These are phyloP conservation scores for Gymnodraco acuticeps DNA, from an alignment of 2,797 vertebrate genomes.

Conservation along the genomic window DNA sequence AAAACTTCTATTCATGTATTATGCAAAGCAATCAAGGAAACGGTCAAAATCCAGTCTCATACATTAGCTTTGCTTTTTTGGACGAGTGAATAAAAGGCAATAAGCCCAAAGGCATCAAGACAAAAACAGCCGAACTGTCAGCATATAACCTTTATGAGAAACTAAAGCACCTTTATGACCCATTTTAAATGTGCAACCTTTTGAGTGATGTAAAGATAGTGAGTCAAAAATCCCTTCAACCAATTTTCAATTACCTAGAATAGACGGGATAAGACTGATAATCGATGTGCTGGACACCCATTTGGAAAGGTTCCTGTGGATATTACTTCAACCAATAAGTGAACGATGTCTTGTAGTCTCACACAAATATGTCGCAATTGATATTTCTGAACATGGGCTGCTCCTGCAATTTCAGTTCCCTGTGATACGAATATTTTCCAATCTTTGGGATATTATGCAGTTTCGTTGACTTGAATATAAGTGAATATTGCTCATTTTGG, in stretches of 20 bases:
- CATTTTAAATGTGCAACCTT: neutral
- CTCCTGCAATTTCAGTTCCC: constrained; percentile 3
- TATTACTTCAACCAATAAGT: constrained; percentile 13
- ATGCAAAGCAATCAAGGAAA: constrained; percentile 4
- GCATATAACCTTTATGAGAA: neutral
- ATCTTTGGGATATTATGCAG: constrained; percentile 33
- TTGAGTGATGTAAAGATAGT: constrained; percentile 7
- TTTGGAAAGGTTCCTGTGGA: constrained; percentile 29
- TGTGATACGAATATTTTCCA: constrained; percentile 22
- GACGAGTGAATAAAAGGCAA: constrained; percentile 1
- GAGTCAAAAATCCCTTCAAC: constrained; percentile 1
- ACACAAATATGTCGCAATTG: constrained; percentile 13
- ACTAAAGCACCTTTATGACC: neutral
- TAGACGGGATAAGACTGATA: constrained; percentile 48
- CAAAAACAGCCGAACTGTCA: neutral
- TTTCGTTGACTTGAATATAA: constrained; percentile 49
- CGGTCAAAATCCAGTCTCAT: neutral
- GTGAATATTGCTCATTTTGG: constrained; percentile 48
- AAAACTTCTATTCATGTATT: neutral
- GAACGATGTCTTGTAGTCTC: constrained; percentile 2
- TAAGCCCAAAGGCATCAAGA: neutral
- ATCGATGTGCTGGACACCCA: constrained; percentile 13
- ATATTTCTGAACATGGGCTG: constrained; percentile 21
- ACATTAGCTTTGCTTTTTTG: neutral
- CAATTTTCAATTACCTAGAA: constrained; percentile 34